phyloP scores from a whole-genome alignment of 2,797 vertebrate species.

The Xiphorhynchus erythropygius region DNA sequence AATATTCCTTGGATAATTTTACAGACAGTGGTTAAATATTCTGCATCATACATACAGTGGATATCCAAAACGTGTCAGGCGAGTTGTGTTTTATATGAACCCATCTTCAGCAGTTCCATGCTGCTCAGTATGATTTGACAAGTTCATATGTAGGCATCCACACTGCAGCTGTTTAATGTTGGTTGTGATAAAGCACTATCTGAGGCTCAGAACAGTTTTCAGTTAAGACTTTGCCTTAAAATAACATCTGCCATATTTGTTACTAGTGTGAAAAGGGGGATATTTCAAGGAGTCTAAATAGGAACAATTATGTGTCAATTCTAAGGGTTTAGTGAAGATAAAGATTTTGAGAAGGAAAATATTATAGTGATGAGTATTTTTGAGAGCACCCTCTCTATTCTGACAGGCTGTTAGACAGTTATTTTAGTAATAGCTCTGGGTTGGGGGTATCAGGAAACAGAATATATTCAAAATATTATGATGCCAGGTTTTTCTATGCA shows the following conservation, averaged over 20 bases:
- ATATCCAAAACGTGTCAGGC: not conserved
- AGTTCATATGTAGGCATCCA: not conserved
- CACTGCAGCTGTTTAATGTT: not conserved
- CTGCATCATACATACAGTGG: not conserved
- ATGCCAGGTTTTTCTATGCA: not conserved
- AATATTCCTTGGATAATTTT: not conserved
- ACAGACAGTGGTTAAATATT: not conserved
- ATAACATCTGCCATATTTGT: conserved; percentile 14
- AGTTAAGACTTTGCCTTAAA: conserved; percentile 7
- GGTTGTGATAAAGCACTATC: not conserved
- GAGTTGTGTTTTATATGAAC: not conserved
- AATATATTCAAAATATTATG: not conserved
- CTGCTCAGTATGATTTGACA: not conserved
- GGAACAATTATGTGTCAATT: not conserved
- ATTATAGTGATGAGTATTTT: not conserved
- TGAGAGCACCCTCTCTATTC: not conserved
- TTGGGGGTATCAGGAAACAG: not conserved
- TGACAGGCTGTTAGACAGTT: not conserved
- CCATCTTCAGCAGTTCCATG: not conserved
- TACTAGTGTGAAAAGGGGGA: not conserved
- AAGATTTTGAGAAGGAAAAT: conserved; percentile 17
- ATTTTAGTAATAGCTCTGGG: not conserved
- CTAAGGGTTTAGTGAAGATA: not conserved
- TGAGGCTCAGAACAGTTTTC: not conserved
- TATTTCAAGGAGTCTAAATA: not conserved